Conservation (phyloP, 2,888 invertebrate genomes). For the Bhutanitis thaidina region DNA sequence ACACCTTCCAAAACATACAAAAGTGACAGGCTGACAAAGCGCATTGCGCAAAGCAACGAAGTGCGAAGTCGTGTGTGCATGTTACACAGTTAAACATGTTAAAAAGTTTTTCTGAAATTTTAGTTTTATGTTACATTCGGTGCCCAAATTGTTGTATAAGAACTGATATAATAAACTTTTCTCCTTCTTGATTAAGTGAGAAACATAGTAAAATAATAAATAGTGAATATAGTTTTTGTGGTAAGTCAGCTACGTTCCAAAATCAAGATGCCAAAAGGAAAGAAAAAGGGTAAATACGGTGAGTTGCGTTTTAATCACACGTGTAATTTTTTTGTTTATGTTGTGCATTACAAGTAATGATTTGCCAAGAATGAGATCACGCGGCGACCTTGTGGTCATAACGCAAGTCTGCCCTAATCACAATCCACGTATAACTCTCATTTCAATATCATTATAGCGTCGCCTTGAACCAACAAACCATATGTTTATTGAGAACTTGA, state of each 20-base stretch:
- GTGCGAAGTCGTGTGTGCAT: conserved; percentile 70
- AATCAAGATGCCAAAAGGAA: conserved; percentile 85
- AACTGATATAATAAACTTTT: conserved; percentile 86
- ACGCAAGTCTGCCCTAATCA: conserved; percentile 48
- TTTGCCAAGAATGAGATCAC: conserved; percentile 67
- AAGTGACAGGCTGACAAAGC: conserved; percentile 43
- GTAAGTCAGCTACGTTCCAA: conserved; percentile 51
- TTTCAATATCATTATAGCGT: conserved; percentile 34
- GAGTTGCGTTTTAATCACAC: conserved; percentile 40
- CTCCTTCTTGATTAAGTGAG: conserved; percentile 87
- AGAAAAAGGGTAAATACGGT: conserved; percentile 88
- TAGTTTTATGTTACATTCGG: conserved; percentile 85
- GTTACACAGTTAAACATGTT: conserved; percentile 83
- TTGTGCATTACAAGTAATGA: conserved; percentile 30
- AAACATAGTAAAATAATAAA: conserved; percentile 64
- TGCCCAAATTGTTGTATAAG: conserved; percentile 84
- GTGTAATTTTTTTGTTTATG: conserved; percentile 7
- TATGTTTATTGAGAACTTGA: conserved; percentile 34
- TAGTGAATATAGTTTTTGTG: conserved; percentile 79
- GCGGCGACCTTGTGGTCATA: conserved; percentile 71
- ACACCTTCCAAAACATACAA: conserved; percentile 31
- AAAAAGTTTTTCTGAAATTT: conserved; percentile 86
- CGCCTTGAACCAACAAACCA: conserved; percentile 33
- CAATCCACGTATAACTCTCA: conserved; percentile 49
- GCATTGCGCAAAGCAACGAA: conserved; percentile 54